Evolutionary conservation across 2,888 invertebrate genomes (phyloP).

Genomic region (Hofmannophila pseudospretella): DNA sequence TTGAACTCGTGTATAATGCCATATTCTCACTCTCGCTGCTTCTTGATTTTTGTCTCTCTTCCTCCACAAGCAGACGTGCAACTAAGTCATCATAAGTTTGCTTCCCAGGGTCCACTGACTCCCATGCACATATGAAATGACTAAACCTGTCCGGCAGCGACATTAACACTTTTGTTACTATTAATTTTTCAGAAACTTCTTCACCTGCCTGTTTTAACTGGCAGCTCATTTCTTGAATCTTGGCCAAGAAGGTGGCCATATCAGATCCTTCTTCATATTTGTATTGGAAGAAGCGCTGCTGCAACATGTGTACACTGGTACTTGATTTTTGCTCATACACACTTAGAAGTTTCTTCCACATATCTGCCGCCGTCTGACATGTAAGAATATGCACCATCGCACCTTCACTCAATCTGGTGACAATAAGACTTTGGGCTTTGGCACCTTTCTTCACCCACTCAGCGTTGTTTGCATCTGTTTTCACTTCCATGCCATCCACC

Average conservation of each 20-base stretch:
- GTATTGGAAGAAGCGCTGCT: conserved; percentile 1
- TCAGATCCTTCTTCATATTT: not conserved
- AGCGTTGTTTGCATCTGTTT: not conserved
- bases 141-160: conserved; percentile 29
- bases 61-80: conserved; percentile 21
- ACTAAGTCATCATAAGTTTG: conserved; percentile 21
- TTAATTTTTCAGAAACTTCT: conserved; percentile 2
- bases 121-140: conserved; percentile 36
- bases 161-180: conserved; percentile 33
- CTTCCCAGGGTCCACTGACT: conserved; percentile 15
- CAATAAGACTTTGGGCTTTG: not conserved
- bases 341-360: not conserved
- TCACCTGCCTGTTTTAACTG: conserved; percentile 2
- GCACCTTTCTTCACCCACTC: not conserved
- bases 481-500: not conserved
- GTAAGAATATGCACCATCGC: not conserved
- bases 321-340: not conserved
- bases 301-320: conserved; percentile 1
- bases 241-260: not conserved
- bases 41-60: conserved; percentile 18
- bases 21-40: not conserved
- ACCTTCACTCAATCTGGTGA: not conserved
- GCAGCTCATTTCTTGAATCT: not conserved
- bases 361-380: not conserved
- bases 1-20: not conserved